Evolutionary conservation across 92 coral and sea anemone genomes (phyloP), one percentile per base, ranked within the genome.

Genomic region (Phenganax stokvisi): DNA sequence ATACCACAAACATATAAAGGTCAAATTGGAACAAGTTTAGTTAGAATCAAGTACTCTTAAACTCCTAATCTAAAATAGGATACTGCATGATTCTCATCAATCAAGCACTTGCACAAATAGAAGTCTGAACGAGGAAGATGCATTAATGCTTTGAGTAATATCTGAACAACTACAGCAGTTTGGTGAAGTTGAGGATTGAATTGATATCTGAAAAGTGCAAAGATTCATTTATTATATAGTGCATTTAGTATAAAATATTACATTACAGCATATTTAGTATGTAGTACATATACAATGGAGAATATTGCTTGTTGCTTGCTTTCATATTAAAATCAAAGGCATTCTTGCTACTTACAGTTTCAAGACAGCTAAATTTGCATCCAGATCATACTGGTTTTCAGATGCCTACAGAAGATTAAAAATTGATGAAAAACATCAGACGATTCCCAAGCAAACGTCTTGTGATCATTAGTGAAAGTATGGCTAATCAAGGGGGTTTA

Each of bases 71-170:
- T 37, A 11, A 47, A 17, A 47, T 89, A 93, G 97, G 98, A 93
- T 93, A 94, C 96, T 20, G 69, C 55, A 87, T 92, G 89, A 63
- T 89, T 88, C 76, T 94, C 98, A 79, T 94, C 98, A 80, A 93
- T 88, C 16, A 94, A 91, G 61, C 97, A 92, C 84, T 97, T 83
- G 80, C 98, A 94, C 83, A 92, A 86, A 66, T 92, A 89, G 75
- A 94, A 94, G 89, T 94, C 98, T 1, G 97, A 90, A 83, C 92
- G 92, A 61, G 98, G 98, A 54, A 94, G 88, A 67, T 85, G 92
- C 98, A 94, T 94, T 87, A 94, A 69, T 16, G 98, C 97, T 72
- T 94, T 94, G 31, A 94, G 90, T 37, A 94, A 91, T 53, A 91
- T 87, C 77, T 94, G 98, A 58, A 91, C 86, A 47, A 92, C 92